Evolutionary conservation across 2,113 vertebrate species (phyloP).

Genomic region (Bufo bufo): DNA sequence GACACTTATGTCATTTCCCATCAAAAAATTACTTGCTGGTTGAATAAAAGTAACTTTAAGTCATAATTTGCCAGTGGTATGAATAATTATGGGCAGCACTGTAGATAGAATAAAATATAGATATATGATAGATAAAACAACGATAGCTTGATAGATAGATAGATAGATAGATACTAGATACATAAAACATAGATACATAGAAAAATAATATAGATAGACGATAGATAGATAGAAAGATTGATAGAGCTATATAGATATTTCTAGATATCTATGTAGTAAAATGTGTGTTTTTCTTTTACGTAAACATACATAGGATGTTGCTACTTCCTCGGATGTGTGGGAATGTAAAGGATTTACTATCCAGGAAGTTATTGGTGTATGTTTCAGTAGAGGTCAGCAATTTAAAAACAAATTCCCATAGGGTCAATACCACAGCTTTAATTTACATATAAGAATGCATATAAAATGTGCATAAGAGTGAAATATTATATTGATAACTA

Average conservation of each 20-base stretch:
- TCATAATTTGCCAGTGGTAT: too few relatives aligned
- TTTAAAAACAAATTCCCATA: slow-evolving; percentile 22
- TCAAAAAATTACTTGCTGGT: too few relatives aligned
- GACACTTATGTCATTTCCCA: too few relatives aligned
- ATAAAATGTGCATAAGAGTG: not conserved
- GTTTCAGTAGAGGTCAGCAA: slow-evolving; percentile 67
- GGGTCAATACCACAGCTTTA: slow-evolving; percentile 1
- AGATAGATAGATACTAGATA: too few relatives aligned
- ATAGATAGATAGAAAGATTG: not conserved
- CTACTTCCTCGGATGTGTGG: not conserved
- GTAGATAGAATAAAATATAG: too few relatives aligned
- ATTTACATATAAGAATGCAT: not conserved
- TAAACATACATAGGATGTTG: slow-evolving; percentile 3
- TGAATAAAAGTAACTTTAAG: too few relatives aligned
- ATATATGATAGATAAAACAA: too few relatives aligned
- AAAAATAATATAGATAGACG: too few relatives aligned
- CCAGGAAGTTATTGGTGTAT: slow-evolving; percentile 50
- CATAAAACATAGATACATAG: too few relatives aligned
- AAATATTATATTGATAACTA: not conserved
- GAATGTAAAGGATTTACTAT: slow-evolving; percentile 61
- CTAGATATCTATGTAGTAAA: not conserved
- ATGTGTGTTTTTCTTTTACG: not conserved
- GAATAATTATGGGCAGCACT: too few relatives aligned
- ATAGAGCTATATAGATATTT: not conserved
- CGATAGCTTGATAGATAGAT: too few relatives aligned